Percentiles rank a stretch among this genome's conserved stretches.
Conservation (phyloP, 2,888 invertebrate genomes). For the Apocheima hispidaria region DNA sequence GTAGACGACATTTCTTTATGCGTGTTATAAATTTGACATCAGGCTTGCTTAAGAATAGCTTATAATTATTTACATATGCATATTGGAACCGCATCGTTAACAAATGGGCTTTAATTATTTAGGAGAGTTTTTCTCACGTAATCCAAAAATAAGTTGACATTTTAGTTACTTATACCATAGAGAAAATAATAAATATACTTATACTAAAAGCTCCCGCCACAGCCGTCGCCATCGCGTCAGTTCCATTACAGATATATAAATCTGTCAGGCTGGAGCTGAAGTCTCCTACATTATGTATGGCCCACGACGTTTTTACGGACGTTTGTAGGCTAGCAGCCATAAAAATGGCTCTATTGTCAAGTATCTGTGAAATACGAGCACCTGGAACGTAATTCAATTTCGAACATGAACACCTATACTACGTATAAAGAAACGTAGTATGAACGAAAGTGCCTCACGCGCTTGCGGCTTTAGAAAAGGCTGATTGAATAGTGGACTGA, state of each 20-base stretch:
- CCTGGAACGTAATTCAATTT: constrained; percentile 33
- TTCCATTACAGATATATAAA: constrained; percentile 27
- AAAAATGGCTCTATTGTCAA: constrained; percentile 34
- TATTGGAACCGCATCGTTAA: neutral
- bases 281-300: constrained; percentile 34
- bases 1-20: too few species aligned
- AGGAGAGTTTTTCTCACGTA: constrained; percentile 7
- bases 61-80: too few species aligned
- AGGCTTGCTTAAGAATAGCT: too few species aligned
- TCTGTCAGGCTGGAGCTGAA: constrained; percentile 26
- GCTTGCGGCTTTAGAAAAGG: constrained; percentile 6
- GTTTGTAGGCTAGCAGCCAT: constrained; percentile 23
- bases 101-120: neutral
- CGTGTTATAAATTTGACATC: too few species aligned
- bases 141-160: constrained; percentile 15
- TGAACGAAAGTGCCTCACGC: constrained; percentile 7
- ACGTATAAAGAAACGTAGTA: constrained; percentile 11
- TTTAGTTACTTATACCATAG: constrained; percentile 22
- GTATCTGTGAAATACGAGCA: constrained; percentile 31
- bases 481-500: constrained; percentile 25
- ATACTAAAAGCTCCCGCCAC: constrained; percentile 16
- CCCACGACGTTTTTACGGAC: constrained; percentile 26
- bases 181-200: too few species aligned
- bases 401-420: constrained; percentile 16
- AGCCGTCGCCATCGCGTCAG: constrained; percentile 8